A percentile compares a stretch with the other conserved stretches of the same genome.
phyloP scores from a whole-genome alignment of 2,113 vertebrate genomes.

The Hippolais icterina region DNA sequence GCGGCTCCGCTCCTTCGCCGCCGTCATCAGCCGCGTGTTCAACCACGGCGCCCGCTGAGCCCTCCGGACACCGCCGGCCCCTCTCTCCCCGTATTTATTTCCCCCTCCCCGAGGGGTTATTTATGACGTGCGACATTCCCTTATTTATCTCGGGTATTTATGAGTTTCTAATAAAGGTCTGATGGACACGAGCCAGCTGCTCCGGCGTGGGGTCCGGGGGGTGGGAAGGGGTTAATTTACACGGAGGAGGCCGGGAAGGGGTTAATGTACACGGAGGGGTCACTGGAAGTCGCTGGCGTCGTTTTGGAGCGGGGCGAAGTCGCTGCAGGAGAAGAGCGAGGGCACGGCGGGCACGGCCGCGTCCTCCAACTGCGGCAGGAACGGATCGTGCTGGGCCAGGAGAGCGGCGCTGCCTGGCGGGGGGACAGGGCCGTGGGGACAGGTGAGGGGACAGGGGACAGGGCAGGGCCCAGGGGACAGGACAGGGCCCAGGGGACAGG shows the following conservation, averaged over 20 bases:
- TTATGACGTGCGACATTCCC: background rate
- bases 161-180: conserved; percentile 27
- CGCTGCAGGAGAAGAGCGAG: background rate
- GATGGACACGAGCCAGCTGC: background rate
- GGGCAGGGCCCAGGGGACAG: too few species aligned
- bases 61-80: background rate
- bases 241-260: accelerated
- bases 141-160: conserved; percentile 49
- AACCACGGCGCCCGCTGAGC: conserved; percentile 59
- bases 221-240: background rate
- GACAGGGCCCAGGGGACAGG: background rate
- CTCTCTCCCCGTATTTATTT: background rate
- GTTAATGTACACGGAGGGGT: background rate
- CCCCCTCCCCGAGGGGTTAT: background rate
- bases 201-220: background rate
- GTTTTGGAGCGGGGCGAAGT: background rate
- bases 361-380: background rate
- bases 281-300: background rate
- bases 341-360: accelerated
- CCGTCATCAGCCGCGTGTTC: conserved; percentile 68
- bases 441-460: too few species aligned
- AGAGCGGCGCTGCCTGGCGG: background rate
- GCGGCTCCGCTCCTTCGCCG: conserved; percentile 67
- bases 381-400: background rate
- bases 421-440: background rate